Evolutionary conservation across 2,113 vertebrate species (phyloP).

Genomic region (Solea senegalensis): DNA sequence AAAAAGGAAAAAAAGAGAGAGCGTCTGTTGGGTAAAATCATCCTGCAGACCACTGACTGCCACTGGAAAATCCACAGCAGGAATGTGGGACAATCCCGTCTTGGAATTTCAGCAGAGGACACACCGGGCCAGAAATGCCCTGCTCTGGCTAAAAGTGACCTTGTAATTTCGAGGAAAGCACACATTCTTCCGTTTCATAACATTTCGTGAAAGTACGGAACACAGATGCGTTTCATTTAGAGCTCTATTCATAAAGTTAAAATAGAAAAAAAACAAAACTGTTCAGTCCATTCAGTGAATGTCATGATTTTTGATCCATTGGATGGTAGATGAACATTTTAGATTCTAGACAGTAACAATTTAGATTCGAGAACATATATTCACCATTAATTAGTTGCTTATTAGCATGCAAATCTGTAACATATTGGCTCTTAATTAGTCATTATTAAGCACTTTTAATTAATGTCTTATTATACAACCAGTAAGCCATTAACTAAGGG

Average conservation of each 20-base stretch:
- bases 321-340: too few species aligned
- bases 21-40: constrained; percentile 68
- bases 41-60: constrained; percentile 43
- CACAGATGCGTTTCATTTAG: constrained; percentile 21
- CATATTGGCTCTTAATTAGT: too few species aligned
- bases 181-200: constrained; percentile 34
- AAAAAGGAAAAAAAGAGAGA: constrained; percentile 21
- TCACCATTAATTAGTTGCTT: too few species aligned
- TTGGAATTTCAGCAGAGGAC: constrained; percentile 44
- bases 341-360: too few species aligned
- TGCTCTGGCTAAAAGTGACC: constrained; percentile 34
- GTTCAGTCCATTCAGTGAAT: too few species aligned
- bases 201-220: constrained; percentile 30
- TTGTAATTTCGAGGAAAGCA: constrained; percentile 57
- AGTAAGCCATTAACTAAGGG: too few species aligned
- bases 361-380: too few species aligned
- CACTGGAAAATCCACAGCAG: constrained; percentile 65
- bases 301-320: too few species aligned
- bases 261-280: not conserved
- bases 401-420: too few species aligned
- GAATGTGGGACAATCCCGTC: constrained; percentile 68
- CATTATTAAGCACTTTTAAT: too few species aligned
- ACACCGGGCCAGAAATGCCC: constrained; percentile 48
- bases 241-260: not conserved
- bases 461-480: too few species aligned